Evolutionary conservation across 2,113 vertebrate genomes (phyloP).

Genomic region (Dicaeum eximium): DNA sequence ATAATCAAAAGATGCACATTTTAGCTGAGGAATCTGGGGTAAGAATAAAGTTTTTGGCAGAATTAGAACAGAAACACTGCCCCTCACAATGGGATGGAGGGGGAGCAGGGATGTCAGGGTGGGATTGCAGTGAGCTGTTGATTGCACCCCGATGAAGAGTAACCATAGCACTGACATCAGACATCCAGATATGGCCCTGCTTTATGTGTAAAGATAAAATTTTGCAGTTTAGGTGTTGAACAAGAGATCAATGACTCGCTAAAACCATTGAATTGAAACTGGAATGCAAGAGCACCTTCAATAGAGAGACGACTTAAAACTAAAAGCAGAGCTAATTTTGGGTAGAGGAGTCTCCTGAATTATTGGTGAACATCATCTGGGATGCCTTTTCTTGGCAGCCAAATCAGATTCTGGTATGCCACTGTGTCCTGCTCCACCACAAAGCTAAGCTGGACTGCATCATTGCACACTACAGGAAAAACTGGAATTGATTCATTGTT

Average conservation of each 20-base stretch:
- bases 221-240: neutral
- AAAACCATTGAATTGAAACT: neutral
- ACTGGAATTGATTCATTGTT: neutral
- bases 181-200: neutral
- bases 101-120: rapidly evolving
- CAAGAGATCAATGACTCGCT: neutral
- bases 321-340: neutral
- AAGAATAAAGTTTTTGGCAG: neutral
- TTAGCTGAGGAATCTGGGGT: neutral
- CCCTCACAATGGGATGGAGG: rapidly evolving
- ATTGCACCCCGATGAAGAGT: neutral
- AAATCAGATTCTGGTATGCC: neutral
- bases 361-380: neutral
- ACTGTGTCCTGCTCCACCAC: neutral
- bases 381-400: neutral
- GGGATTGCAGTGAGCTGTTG: neutral
- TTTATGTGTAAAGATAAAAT: neutral
- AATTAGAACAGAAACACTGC: neutral
- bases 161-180: neutral
- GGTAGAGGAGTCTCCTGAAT: neutral
- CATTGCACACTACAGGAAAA: neutral
- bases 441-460: neutral
- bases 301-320: neutral
- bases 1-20: neutral
- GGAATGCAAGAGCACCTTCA: neutral